Conservation (phyloP, 2,888 invertebrate genomes). For the Cataglyphis altisquamis region DNA sequence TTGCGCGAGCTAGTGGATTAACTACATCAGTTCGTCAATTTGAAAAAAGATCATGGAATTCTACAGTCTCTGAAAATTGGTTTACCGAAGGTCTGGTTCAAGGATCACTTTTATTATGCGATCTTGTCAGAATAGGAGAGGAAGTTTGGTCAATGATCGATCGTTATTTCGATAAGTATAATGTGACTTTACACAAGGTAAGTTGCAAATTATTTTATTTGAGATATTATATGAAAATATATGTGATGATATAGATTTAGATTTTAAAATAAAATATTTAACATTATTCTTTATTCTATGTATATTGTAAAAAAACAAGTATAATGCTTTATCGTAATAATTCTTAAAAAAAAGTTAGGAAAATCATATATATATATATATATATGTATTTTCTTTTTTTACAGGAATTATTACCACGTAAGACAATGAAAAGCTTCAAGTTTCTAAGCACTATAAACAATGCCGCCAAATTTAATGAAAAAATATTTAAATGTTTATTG, state of each 20-base stretch:
- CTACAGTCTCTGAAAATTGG: constrained; percentile 61
- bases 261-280: constrained; percentile 5
- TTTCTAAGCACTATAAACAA: constrained; percentile 60
- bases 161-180: constrained; percentile 21
- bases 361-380: background rate
- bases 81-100: constrained; percentile 61
- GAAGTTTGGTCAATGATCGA: constrained; percentile 33
- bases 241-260: background rate
- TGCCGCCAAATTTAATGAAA: constrained; percentile 45
- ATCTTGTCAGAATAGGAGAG: constrained; percentile 57
- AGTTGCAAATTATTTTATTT: constrained; percentile 6
- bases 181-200: constrained; percentile 48
- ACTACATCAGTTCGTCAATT: constrained; percentile 32
- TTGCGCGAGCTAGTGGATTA: constrained; percentile 56
- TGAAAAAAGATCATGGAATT: background rate
- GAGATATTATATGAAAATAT: background rate
- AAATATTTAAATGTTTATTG: constrained; percentile 56
- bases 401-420: constrained; percentile 15
- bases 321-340: background rate
- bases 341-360: background rate
- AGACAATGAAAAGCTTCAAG: background rate
- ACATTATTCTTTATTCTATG: background rate
- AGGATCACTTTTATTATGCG: constrained; percentile 53
- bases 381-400: background rate
- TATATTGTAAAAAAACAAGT: background rate